phyloP scores from a whole-genome alignment of 2,888 invertebrate genomes.

The Mamestra brassicae region DNA sequence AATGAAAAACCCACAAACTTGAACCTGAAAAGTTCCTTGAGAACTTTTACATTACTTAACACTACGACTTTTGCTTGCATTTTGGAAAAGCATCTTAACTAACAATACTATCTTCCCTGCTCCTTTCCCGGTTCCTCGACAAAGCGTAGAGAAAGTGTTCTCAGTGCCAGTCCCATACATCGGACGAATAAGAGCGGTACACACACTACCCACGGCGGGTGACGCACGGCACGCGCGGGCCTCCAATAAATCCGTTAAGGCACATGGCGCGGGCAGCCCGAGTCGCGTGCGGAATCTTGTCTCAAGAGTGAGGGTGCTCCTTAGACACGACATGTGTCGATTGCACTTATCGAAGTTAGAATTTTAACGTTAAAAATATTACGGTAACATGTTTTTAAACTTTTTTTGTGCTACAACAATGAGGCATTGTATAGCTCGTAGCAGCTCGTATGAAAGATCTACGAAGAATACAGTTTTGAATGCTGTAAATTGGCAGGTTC shows the following conservation, averaged over 20 bases:
- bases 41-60: no score
- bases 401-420: not conserved
- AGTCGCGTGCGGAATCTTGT: constrained; percentile 84
- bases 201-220: constrained; percentile 55
- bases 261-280: constrained; percentile 82
- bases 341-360: constrained; percentile 65
- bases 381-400: not conserved
- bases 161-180: constrained; percentile 26
- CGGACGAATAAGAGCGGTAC: constrained; percentile 60
- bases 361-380: constrained; percentile 3
- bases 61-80: not conserved
- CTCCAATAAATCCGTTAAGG: constrained; percentile 89
- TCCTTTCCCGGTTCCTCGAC: not conserved
- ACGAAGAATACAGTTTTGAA: not conserved
- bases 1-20: no score
- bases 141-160: constrained; percentile 57
- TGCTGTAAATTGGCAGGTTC: not conserved
- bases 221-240: constrained; percentile 80
- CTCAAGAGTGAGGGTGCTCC: constrained; percentile 81
- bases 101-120: not conserved
- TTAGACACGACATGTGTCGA: constrained; percentile 64
- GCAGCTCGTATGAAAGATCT: not conserved
- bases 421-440: constrained; percentile 12
- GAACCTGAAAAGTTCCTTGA: no score
- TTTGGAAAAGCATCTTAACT: not conserved